Base-by-base conservation (phyloP, 30 jellyfish, hydroid and myxozoan species). In the Morbakka virulenta region DNA sequence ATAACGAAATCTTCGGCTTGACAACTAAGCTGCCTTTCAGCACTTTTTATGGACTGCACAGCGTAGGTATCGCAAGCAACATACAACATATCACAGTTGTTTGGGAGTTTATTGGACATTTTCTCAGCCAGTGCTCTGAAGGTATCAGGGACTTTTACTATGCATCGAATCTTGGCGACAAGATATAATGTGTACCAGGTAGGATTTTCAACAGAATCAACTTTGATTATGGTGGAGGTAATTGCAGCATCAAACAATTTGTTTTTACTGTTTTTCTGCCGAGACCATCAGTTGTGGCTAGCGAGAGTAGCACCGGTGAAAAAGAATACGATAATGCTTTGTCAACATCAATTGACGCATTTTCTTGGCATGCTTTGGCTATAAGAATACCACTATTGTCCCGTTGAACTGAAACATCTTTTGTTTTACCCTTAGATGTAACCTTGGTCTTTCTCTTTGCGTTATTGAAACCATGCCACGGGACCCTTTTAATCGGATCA, bases 11-110 rank as follows among this genome's bases (percentile, higher is more conserved):
- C 52, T 22, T 73, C 85, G 23, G 53, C 35, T 29, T 67, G 65
- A 33, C 69, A 64, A 33, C 80, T 36, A 33, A 26, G 41, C 35
- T 23, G 31, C 27, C 80, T 33, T 67, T 67, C 80, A 67, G 80
- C 31, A 49, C 41, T 67, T 49, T 35, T 64, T 28, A 77, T 32
- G 25, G 89, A 77, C 25, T 64, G 49, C 17, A 14, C 89, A 11
- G 31, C 20, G 62, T 77, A 77, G 32, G 73, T 26, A 35, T 77
- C 89, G 62, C 83, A 77, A 33, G 83, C 73, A 29, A 77, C 81
- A 57, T 62, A 77, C 14, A 71, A n/a, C 23, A 2, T 35, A 24
- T 48, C 22, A 30, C 49, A 47, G n/a, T 71, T 71, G 13, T 35
- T 35, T 71, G 83, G 83, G 24, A 71, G 34, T 1, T 71, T 74